phyloP scores from a whole-genome alignment of 2,888 invertebrate genomes.

The Ctena decussata region DNA sequence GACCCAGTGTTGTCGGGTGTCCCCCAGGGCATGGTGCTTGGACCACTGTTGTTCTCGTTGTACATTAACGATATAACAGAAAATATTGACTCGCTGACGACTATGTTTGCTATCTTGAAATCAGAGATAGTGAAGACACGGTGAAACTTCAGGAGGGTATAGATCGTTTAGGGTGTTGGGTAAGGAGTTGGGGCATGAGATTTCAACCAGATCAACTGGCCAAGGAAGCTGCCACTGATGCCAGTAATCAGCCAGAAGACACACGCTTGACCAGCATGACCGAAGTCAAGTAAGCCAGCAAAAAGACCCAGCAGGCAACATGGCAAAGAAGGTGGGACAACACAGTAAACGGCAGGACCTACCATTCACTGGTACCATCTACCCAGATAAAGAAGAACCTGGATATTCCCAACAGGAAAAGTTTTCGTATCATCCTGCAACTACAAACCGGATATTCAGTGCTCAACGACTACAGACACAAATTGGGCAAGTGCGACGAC shows the following conservation, averaged over 20 bases:
- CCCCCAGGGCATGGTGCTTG: too few relatives aligned
- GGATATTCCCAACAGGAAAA: constrained; percentile 7
- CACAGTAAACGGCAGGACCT: neutral
- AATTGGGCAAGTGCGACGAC: neutral
- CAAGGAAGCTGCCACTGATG: too few relatives aligned
- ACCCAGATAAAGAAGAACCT: neutral
- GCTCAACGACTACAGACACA: neutral
- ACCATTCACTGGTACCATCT: neutral
- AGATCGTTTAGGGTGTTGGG: too few relatives aligned
- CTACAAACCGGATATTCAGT: neutral
- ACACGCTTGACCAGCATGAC: neutral
- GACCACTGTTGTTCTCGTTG: too few relatives aligned
- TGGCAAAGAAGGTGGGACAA: neutral
- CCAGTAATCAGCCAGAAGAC: neutral
- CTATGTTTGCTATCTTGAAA: too few relatives aligned
- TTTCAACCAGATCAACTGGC: too few relatives aligned
- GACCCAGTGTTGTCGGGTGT: too few relatives aligned
- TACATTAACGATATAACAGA: too few relatives aligned
- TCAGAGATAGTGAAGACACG: too few relatives aligned
- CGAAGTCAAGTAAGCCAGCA: neutral
- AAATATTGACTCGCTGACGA: too few relatives aligned
- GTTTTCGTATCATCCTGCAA: neutral
- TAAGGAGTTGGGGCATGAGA: too few relatives aligned
- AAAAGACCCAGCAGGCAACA: neutral
- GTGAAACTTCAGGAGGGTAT: too few relatives aligned